phyloP scores from a whole-genome alignment of 2,113 vertebrate species.

The Neolamprologus sp. region DNA sequence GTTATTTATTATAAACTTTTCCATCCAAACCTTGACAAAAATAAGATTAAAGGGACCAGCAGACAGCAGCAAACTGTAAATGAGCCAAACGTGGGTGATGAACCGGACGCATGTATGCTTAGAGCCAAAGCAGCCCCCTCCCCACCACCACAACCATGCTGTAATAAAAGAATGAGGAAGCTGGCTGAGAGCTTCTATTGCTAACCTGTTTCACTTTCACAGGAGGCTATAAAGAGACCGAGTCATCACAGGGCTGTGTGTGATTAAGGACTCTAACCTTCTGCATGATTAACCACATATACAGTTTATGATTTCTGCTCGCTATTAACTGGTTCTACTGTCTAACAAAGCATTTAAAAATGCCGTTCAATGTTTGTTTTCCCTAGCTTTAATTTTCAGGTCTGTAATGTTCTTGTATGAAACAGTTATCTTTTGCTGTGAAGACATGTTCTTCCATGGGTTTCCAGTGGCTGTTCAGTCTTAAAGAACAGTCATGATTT shows the following conservation, averaged over 20 bases:
- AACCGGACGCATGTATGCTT: fast-evolving
- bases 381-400: background rate
- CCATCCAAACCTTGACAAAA: constrained; percentile 37
- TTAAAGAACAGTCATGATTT: fast-evolving
- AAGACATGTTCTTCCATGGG: background rate
- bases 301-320: background rate
- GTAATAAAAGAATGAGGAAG: constrained; percentile 53
- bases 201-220: constrained; percentile 3
- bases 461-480: background rate
- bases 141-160: background rate
- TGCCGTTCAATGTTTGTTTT: fast-evolving
- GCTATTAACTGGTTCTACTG: fast-evolving
- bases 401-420: background rate
- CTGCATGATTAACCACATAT: background rate
- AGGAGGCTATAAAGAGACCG: background rate
- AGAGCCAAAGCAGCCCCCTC: background rate
- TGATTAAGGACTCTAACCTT: fast-evolving
- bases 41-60: background rate
- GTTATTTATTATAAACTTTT: constrained; percentile 34
- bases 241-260: background rate
- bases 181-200: constrained; percentile 57
- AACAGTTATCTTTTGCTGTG: fast-evolving
- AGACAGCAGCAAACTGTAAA: fast-evolving
- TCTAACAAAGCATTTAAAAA: background rate
- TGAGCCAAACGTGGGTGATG: fast-evolving